Conservation (phyloP, 2,888 invertebrate genomes). For the Beris chalybata region DNA sequence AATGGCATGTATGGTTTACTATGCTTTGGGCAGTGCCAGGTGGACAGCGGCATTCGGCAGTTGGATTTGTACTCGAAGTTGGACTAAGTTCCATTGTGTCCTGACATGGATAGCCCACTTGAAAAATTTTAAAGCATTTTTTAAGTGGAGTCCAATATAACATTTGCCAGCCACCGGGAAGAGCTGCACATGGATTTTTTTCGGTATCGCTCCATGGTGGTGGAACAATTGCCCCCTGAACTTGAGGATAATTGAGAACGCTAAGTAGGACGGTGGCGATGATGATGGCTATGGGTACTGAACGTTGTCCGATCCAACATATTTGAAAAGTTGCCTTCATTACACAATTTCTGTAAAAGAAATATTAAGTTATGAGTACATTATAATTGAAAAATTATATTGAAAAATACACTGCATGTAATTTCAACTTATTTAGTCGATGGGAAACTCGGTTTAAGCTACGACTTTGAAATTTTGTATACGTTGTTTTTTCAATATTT, state of each 20-base stretch:
- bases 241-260: background rate
- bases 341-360: conserved; percentile 25
- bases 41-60: conserved; percentile 81
- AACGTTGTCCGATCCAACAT: background rate
- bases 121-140: conserved; percentile 85
- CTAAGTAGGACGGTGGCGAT: conserved; percentile 3
- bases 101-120: conserved; percentile 80
- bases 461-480: no score
- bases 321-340: conserved; percentile 18
- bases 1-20: conserved; percentile 70
- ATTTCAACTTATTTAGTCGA: no score
- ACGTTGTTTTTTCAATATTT: no score
- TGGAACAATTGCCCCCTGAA: conserved; percentile 52
- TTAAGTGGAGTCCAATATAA: conserved; percentile 82
- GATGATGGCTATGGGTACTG: background rate
- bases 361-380: background rate
- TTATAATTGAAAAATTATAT: no score
- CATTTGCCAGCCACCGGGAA: conserved; percentile 82
- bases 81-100: conserved; percentile 83
- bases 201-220: conserved; percentile 85
- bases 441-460: no score
- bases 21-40: conserved; percentile 75
- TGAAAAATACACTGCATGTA: no score
- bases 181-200: conserved; percentile 78
- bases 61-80: conserved; percentile 57